Base-by-base conservation (phyloP, 2,888 invertebrate genomes). In the Protonemura montana region DNA sequence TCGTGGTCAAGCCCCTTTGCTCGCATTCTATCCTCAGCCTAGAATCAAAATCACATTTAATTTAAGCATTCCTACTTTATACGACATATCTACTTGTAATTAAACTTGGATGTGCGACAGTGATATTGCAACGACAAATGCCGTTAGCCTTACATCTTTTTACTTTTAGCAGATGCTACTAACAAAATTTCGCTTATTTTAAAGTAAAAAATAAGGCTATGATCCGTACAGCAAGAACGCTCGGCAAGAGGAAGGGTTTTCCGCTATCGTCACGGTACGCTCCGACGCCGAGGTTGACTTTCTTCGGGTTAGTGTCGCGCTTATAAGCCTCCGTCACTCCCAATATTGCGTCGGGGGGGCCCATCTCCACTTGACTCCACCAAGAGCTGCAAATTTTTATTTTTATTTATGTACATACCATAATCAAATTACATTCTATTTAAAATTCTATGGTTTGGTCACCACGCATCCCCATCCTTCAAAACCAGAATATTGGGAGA, bases 201-300 rank as follows among this genome's bases (percentile, higher is more conserved):
- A 41, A 41, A 41, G 41, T 41, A 41, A 41, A 41, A 13, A 59
- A 59, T 59, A 3, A 59, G 21, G 21, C 2, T 16, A 21, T 1
- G 1, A 7, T 80, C 85, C 87, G 88, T 89, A 95, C 95, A 93
- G 94, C 94, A 87, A 92, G 93, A 29, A 99, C 98, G 91, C 96
- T 96, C 28, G 98, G 98, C 86, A 99, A 93, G 27, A 99, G 95
- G 91, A 94, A 98, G 0, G 99, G 99, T 92, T 99, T 98, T 85
- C 99, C 99, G 90, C 97, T 95, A 91, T 99, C 99, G 91, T 99
- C 99, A 89, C 99, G 94, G 92, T 99, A 99, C 10, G 99, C 99
- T 87, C 98, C 98, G 2, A 95, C 98, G 87, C 99, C 99, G 85
- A 99, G 94, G 92, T 99, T 99, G 88, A 99, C 96, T 92, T 99